Conservation (phyloP, 2,113 vertebrate genomes). For the Gallinago paraguaiae region DNA sequence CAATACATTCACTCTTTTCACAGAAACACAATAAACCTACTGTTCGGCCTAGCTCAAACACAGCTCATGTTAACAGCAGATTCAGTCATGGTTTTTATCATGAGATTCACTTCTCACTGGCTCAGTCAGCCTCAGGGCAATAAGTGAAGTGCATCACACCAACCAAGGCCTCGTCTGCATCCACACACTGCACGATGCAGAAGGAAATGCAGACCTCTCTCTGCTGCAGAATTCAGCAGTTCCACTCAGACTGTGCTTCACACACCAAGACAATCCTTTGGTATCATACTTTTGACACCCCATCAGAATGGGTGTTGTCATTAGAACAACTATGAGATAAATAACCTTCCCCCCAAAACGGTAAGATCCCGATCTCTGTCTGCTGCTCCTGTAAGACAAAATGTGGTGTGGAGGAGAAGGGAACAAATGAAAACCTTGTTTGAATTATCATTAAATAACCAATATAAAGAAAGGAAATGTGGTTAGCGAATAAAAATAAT, state of each 20-base stretch:
- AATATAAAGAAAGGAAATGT: neutral
- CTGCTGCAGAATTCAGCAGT: slow-evolving; percentile 63
- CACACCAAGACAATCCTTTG: slow-evolving; percentile 9
- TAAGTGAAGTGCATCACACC: slow-evolving; percentile 79
- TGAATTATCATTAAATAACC: neutral
- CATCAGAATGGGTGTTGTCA: neutral
- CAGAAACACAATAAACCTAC: slow-evolving; percentile 67
- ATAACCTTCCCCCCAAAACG: neutral
- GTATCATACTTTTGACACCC: neutral
- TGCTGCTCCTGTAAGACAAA: neutral
- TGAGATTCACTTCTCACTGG: slow-evolving; percentile 76
- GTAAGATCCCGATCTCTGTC: neutral
- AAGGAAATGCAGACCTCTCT: slow-evolving; percentile 75
- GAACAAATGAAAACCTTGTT: neutral
- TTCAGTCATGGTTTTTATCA: slow-evolving; percentile 76
- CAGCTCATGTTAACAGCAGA: slow-evolving; percentile 80
- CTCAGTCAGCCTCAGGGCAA: slow-evolving; percentile 76
- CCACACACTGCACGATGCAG: slow-evolving; percentile 72
- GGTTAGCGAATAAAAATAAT: neutral
- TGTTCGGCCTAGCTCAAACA: slow-evolving; percentile 78
- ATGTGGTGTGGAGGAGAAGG: neutral
- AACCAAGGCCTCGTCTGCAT: slow-evolving; percentile 84
- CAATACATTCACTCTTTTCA: slow-evolving; percentile 65
- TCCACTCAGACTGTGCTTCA: slow-evolving; percentile 44
- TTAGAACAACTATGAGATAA: neutral